A percentile compares a stretch with the other conserved stretches of the same genome.
phyloP scores from a whole-genome alignment of 2,113 vertebrate genomes.

The Vidua macroura region DNA sequence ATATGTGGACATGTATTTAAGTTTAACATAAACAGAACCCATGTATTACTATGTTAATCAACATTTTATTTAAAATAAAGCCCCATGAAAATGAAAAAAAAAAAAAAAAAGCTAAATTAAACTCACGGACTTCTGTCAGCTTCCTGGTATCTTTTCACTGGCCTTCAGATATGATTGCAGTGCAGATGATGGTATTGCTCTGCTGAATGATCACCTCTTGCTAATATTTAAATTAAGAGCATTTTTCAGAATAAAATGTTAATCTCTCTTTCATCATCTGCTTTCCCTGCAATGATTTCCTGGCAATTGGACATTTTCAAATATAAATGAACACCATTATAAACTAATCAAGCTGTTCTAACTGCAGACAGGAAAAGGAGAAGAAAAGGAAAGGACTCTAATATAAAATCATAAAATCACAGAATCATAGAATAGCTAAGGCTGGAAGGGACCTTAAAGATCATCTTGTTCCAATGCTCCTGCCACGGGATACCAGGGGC shows the following conservation, averaged over 20 bases:
- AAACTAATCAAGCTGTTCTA: not conserved
- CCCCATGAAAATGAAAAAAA: not conserved
- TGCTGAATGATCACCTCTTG: not conserved
- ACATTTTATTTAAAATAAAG: not conserved
- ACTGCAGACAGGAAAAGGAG: not conserved
- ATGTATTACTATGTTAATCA: not conserved
- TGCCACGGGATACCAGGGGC: not conserved
- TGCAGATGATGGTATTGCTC: not conserved
- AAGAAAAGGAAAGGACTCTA: not conserved
- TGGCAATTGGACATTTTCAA: not conserved
- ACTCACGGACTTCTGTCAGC: not conserved
- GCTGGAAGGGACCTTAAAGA: not conserved
- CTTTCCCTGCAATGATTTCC: not conserved
- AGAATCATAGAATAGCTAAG: not conserved
- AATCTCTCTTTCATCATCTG: not conserved
- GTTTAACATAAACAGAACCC: not conserved
- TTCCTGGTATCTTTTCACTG: not conserved
- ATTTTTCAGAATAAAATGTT: constrained; percentile 21
- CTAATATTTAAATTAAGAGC: not conserved
- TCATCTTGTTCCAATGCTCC: fast-evolving
- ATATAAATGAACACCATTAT: constrained; percentile 6
- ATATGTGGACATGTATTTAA: not conserved
- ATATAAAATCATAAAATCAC: not conserved
- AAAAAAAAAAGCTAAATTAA: not conserved
- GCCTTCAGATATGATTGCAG: not conserved